Evolutionary conservation across 1,140 invertebrate species (phyloP), one percentile per base, ranked within the genome.

Genomic region (Ostrea edulis): DNA sequence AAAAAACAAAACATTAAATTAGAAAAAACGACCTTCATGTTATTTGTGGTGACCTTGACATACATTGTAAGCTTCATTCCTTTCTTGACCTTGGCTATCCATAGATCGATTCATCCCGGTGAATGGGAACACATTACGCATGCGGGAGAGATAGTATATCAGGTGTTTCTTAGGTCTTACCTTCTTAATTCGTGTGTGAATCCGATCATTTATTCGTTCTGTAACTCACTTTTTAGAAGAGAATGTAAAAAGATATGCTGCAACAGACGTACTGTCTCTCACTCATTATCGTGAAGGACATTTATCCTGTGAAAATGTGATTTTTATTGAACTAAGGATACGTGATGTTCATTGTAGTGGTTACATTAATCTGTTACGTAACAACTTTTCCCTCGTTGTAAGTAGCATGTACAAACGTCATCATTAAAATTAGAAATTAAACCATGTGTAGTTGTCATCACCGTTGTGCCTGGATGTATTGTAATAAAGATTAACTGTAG

Each of bases 181-280:
- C 84, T 93, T 11, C 68, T 93, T 51, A 93, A 92, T 89, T 92
- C 91, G 88, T 90, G 89, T 8, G 65, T 91, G 22, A 92, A 93
- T 87, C 92, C 92, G 2, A 85, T 93, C n/a, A 91, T 93, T 2
- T 93, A 93, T 87, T 91, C 91, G 2, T 89, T 92, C 29, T 92
- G 88, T 65, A 93, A 93, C 68, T 53, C 86, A 12, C 88, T 90
- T 82, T 93, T 93, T 84, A 81, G 92, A 5, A 81, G 84, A 35
- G 90, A 93, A 51, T 91, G 91, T 84, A 35, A 29, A 25, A 77
- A 77, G 25, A 77, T 77, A 25, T 77, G 68, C 14, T 77, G 68
- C 14, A 25, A 14, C 0, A 77, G 68, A 14, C 22, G 25, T 25
- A 25, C 29, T 9, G 11, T 77, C 11, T 29, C 68, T 29, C 12